Conservation (phyloP, 1,140 invertebrate species). For the Drosophila mayri region DNA sequence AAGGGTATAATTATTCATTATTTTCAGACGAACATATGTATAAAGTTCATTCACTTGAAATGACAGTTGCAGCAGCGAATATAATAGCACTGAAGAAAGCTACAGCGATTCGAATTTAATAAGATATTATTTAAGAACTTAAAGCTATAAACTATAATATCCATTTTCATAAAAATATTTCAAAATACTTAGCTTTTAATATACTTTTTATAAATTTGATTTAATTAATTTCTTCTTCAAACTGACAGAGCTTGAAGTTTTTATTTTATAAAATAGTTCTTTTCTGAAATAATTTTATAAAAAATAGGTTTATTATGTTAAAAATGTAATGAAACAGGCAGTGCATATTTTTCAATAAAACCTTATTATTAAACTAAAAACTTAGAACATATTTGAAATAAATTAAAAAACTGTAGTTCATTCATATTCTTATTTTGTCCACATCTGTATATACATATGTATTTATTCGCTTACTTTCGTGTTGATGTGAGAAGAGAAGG, state of each 20-base stretch:
- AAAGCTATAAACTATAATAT: background rate
- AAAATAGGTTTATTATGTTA: background rate
- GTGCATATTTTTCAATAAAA: too few relatives aligned
- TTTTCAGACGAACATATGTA: slow-evolving; percentile 14
- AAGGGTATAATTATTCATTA: slow-evolving; percentile 17
- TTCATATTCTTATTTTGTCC: too few relatives aligned
- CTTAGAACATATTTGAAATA: background rate
- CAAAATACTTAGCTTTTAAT: too few relatives aligned
- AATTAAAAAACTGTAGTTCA: too few relatives aligned
- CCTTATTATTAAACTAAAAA: too few relatives aligned
- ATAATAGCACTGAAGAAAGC: background rate
- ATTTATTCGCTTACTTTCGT: background rate
- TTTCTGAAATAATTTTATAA: background rate
- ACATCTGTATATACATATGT: background rate
- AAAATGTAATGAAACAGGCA: too few relatives aligned
- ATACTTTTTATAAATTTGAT: too few relatives aligned
- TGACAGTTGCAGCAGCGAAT: background rate
- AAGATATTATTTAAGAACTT: too few relatives aligned
- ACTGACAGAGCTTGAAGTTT: too few relatives aligned
- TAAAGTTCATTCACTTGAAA: slow-evolving; percentile 6
- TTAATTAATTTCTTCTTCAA: too few relatives aligned
- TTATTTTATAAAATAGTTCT: too few relatives aligned
- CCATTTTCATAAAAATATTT: background rate
- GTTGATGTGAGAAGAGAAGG: slow-evolving; percentile 10
- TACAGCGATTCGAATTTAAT: background rate